Base-by-base conservation (phyloP, 2,888 invertebrate species). In the Glomeris marginata region DNA sequence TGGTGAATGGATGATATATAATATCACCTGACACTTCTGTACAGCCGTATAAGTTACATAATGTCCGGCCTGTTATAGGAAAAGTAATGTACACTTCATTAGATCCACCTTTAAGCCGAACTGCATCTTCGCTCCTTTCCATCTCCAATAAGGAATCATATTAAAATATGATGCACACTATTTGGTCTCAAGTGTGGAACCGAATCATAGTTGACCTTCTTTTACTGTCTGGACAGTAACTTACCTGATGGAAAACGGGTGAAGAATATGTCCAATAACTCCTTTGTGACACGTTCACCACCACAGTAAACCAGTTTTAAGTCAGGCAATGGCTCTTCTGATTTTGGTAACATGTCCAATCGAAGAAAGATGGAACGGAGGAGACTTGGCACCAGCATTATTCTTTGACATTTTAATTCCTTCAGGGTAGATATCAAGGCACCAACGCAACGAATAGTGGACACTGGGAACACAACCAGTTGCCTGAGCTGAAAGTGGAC, bases 21-120 rank as follows among this genome's bases (percentile, higher is more conserved):
- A 90, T 86, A 63, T 88, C 90, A 0, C 86, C 90, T 81, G 88
- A 87, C 1, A 87, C 79, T 65, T 91, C 91, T 0, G 90, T 88
- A 56, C 87, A 86, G 0, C 91, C 91, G 61, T 88, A 90, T 62
- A 88, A 87, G 63, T 90, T 91, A 47, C 84, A 85, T 37, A 91
- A 67, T 8, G 3, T 28, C 28, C 28, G 28, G 45, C n/a, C n/a
- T n/a, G n/a, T n/a, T n/a, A n/a, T n/a, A n/a, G n/a, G n/a, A n/a
- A n/a, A n/a, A n/a, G n/a, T n/a, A n/a, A n/a, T n/a, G n/a, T n/a
- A n/a, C n/a, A n/a, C n/a, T n/a, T n/a, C n/a, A n/a, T n/a, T n/a
- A n/a, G n/a, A n/a, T n/a, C n/a, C n/a, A n/a, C n/a, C n/a, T n/a
- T n/a, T n/a, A n/a, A n/a, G n/a, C n/a, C n/a, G n/a, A n/a, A n/a